Evolutionary conservation across 2,113 vertebrate genomes (phyloP), one percentile per base, ranked within the genome.

Genomic region (Nothocercus julius): DNA sequence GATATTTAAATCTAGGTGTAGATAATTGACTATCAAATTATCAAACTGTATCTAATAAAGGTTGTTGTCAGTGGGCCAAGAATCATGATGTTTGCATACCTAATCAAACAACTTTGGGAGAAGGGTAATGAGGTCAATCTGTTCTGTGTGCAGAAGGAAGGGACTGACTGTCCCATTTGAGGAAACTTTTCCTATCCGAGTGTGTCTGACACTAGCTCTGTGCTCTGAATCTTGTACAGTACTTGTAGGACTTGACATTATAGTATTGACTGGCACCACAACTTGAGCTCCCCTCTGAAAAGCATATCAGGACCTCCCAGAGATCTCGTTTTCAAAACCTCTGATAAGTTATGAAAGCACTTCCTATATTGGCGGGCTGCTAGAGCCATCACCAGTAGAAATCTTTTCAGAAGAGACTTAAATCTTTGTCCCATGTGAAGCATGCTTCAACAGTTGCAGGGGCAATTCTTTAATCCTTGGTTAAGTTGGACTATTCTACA

Each of bases 1-100:
- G 58, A 27, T 93, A 94, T 78, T 96, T 93, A 82, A 87, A 92
- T 32, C 36, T 92, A 56, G 58, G 51, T 63, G 61, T 85, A 90
- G 78, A 61, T 94, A 72, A 74, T 91, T 56, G 95, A 69, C 61
- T 70, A 74, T 90, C 49, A 92, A n/a, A 84, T 85, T 85, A 16
- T 90, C 47, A 92, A n/a, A 84, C 85, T 87, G 16, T 44, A 79
- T 86, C 64, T 82, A 76, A 78, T 92, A 25, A 95, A 79, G 16
- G 32, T 40, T 82, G 30, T 69, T 77, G 92, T 70, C 21, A 54
- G 69, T 85, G 83, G 94, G 68, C 53, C 36, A 45, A 12, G 73
- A 53, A 77, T 84, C 53, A 45, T 86, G 18, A 32, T 94, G 89
- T 82, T 84, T 94, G 63, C 36, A 45, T 69, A 74, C 70, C 49